Conservation (phyloP, 2,113 vertebrate genomes). For the Podarcis muralis region DNA sequence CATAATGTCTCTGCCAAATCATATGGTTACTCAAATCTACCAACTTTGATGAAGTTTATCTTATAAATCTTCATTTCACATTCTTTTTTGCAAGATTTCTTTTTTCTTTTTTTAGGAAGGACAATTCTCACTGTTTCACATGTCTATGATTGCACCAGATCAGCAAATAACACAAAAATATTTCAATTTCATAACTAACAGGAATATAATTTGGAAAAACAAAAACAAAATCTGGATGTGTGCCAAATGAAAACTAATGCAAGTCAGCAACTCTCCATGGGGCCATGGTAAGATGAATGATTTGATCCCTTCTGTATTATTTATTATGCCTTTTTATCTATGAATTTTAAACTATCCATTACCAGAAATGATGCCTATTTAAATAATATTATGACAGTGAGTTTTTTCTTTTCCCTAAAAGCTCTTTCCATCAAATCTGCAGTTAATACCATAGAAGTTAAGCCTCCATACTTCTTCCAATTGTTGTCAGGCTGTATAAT, state of each 20-base stretch:
- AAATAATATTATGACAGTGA: constrained; percentile 33
- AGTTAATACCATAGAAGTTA: not conserved
- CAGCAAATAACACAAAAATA: constrained; percentile 20
- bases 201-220: constrained; percentile 18
- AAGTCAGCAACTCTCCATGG: constrained; percentile 12
- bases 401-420: constrained; percentile 45
- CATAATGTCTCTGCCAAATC: too few species aligned
- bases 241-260: constrained; percentile 5
- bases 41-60: constrained; percentile 14
- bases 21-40: not conserved
- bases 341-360: constrained; percentile 54
- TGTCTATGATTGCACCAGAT: not conserved
- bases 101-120: not conserved
- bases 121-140: not conserved
- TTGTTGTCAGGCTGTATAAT: fast-evolving
- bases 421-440: constrained; percentile 14
- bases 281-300: not conserved
- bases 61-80: constrained; percentile 34
- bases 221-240: constrained; percentile 36
- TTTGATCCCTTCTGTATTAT: constrained; percentile 55
- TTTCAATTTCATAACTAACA: constrained; percentile 29
- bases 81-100: not conserved
- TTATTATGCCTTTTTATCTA: constrained; percentile 60
- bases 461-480: constrained; percentile 10
- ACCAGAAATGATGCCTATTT: constrained; percentile 53